These are phyloP conservation scores for Polydrusus pterygomalis DNA, from an alignment of 2,888 invertebrate species.

Conservation along the genomic window DNA sequence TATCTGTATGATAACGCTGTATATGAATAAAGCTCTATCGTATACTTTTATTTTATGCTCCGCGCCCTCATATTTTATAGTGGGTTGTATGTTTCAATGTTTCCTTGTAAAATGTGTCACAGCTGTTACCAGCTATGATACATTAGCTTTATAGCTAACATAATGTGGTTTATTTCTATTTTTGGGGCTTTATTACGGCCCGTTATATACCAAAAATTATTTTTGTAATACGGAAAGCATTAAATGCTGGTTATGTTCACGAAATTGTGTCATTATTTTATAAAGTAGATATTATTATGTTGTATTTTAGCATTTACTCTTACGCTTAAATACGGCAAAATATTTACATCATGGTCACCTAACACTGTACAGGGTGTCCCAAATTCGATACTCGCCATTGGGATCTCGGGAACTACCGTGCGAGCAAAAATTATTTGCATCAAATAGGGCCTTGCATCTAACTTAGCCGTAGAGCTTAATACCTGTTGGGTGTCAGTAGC, in stretches of 20 bases:
- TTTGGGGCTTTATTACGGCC: conserved; percentile 33
- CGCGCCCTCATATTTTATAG: conserved; percentile 35
- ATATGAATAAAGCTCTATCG: background rate
- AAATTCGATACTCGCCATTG: no score
- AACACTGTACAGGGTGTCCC: no score
- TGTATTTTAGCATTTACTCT: background rate
- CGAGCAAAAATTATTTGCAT: no score
- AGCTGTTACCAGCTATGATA: conserved; percentile 49
- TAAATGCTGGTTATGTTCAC: conserved; percentile 17
- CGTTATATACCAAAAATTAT: conserved; percentile 8
- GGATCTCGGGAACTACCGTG: no score
- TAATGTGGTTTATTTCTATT: conserved; percentile 32
- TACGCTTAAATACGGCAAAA: no score
- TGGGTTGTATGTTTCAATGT: conserved; percentile 48
- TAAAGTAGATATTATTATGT: background rate
- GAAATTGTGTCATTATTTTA: background rate
- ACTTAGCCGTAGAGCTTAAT: no score
- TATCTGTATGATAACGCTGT: background rate
- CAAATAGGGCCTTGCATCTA: no score
- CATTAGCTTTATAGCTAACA: conserved; percentile 47
- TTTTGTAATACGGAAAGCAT: conserved; percentile 25
- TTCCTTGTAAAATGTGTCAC: conserved; percentile 45
- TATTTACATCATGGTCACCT: no score
- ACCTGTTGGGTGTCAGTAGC: no score
- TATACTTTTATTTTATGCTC: conserved; percentile 39